Evolutionary conservation across 2,888 invertebrate species (phyloP), one percentile per base, ranked within the genome.

Genomic region (Orchesellides sinensis): DNA sequence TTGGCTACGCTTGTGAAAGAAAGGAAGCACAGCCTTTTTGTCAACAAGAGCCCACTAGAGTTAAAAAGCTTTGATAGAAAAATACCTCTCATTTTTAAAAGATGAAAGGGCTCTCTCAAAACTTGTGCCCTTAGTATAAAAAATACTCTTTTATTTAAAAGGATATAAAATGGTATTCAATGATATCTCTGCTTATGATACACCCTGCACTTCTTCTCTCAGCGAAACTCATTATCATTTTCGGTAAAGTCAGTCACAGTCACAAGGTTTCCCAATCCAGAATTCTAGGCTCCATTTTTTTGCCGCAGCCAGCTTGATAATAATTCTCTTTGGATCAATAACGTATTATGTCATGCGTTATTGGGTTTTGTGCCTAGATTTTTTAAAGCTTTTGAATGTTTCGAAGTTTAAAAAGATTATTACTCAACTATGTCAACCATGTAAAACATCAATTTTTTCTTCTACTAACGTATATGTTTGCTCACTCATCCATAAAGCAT

Each of bases 21-120:
- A 25, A 52, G 23, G 21, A 12, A 54, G 29, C 54, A 32, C 47
- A 63, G 61, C 70, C 72, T 78, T 69, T 79, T 79, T 72, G 79
- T 79, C 79, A 79, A 49, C 72, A 72, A 72, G 70, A 79, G 72
- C 72, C 79, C 72, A 79, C 79, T 72, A 78, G 69, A 70, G 52
- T 70, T 61, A 12, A 32, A 69, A 69, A 77, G 68, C 12, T n/a
- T 19, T 52, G 40, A 54, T 75, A 45, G 45, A 63, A 61, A 65
- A 65, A 61, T 78, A 25, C 40, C 52, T 59, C 61, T 63, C 35
- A 25, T 17, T 49, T 72, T 65, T 52, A 32, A 27, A 56, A 69
- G 70, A 69, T 59, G 68, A 68, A 68, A 77, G 47, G 56, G 29
- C 21, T 45, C 52, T 54, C 32, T 17, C 19, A 40, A 47, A 47